phyloP scores from a whole-genome alignment of 1,140 invertebrate species.

The Pseudomyrmex dendroicus region DNA sequence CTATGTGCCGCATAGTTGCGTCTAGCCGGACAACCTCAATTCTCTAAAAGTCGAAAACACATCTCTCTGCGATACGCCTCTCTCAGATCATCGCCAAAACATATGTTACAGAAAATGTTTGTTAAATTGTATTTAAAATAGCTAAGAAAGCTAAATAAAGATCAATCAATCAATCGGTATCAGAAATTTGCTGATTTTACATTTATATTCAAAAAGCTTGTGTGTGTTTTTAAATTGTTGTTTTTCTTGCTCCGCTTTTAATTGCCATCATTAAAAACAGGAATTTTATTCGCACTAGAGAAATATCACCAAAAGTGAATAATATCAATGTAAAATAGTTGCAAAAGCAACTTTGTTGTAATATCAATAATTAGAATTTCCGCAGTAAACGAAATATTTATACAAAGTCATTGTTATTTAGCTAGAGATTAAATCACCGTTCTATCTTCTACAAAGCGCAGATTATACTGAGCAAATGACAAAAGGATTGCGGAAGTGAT shows the following conservation, averaged over 20 bases:
- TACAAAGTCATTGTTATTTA: background rate
- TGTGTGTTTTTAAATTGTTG: too few relatives aligned
- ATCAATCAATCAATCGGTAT: too few relatives aligned
- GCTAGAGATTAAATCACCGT: background rate
- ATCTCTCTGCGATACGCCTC: background rate
- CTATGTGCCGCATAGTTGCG: constrained; percentile 20
- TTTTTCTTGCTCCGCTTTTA: too few relatives aligned
- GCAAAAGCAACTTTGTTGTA: background rate
- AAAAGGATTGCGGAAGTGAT: background rate
- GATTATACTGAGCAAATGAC: constrained; percentile 4
- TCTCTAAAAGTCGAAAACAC: background rate
- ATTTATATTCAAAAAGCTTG: too few relatives aligned
- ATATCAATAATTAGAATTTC: background rate
- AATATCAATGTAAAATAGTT: too few relatives aligned
- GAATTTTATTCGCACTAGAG: too few relatives aligned
- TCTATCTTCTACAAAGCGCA: background rate
- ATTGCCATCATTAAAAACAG: too few relatives aligned
- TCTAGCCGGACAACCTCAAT: constrained; percentile 31
- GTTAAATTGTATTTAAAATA: too few relatives aligned
- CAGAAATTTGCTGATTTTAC: background rate
- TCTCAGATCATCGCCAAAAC: background rate
- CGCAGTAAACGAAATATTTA: background rate
- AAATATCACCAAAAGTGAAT: too few relatives aligned
- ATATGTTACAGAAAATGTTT: too few relatives aligned
- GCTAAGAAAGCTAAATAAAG: too few relatives aligned